Conservation (phyloP, 2,113 vertebrate species). For the Phyllostomus discolor region DNA sequence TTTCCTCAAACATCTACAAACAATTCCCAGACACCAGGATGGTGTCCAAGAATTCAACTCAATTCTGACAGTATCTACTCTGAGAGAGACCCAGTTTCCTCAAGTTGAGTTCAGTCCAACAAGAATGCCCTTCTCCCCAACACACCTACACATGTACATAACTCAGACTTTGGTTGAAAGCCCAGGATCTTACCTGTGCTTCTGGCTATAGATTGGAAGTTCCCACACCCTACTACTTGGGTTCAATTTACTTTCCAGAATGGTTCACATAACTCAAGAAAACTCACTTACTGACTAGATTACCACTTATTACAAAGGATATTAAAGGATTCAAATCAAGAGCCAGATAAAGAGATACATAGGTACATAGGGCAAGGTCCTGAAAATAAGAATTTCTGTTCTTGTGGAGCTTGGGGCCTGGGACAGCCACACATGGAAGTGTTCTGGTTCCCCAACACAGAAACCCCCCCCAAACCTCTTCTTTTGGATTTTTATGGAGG, state of each 20-base stretch:
- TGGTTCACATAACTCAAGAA: background rate
- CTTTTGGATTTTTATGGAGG: background rate
- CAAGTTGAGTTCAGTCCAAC: background rate
- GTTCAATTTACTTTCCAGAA: background rate
- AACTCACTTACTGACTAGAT: background rate
- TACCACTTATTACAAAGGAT: background rate
- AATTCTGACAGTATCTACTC: background rate
- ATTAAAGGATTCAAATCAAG: background rate
- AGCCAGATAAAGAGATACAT: background rate
- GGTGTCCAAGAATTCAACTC: background rate
- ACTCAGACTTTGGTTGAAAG: background rate
- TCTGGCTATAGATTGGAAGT: background rate
- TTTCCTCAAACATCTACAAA: background rate
- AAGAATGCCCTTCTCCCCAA: background rate
- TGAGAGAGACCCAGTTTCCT: background rate
- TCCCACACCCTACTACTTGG: background rate
- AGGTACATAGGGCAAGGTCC: background rate
- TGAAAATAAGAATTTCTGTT: background rate
- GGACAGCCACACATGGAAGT: no score
- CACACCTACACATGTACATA: background rate
- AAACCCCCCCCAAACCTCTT: background rate
- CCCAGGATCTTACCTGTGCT: background rate
- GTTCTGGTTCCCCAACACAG: background rate
- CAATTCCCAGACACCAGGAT: background rate
- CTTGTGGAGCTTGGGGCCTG: background rate